Percentiles rank a stretch among this genome's conserved stretches.
Conservation (phyloP, 37 sponge, comb jelly and placozoan species). For the Agelas oroides region DNA sequence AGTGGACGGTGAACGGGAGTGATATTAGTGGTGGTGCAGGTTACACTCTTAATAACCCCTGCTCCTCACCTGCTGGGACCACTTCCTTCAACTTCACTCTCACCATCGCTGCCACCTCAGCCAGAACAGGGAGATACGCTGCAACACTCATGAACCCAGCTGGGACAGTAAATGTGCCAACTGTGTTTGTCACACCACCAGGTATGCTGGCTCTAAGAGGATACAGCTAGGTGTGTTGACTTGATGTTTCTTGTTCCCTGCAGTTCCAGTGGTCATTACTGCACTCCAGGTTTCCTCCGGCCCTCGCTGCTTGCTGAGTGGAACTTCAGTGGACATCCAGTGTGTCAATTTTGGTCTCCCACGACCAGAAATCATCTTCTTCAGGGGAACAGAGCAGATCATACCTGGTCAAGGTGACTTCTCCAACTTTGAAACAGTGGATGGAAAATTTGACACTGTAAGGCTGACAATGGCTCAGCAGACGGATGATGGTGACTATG, state of each 20-base stretch:
- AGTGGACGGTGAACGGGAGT: conserved; percentile 7
- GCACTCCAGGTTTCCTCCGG: neutral
- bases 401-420: neutral
- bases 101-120: conserved; percentile 9
- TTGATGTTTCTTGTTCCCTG: no score
- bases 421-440: conserved; percentile 7
- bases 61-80: neutral
- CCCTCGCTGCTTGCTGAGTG: conserved; percentile 7
- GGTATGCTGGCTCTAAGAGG: no score
- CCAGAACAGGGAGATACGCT: conserved; percentile 17
- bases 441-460: no score
- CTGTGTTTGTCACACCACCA: conserved; percentile 28
- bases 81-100: conserved; percentile 20
- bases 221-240: no score
- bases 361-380: conserved; percentile 24
- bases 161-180: no score
- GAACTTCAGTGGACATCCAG: conserved; percentile 6
- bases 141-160: conserved; percentile 33
- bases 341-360: conserved; percentile 45
- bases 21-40: neutral
- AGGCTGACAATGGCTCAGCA: no score
- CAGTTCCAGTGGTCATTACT: neutral
- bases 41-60: neutral
- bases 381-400: neutral
- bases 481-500: no score